phyloP scores from a whole-genome alignment of 2,888 invertebrate species.

The Leptinotarsa juncta region DNA sequence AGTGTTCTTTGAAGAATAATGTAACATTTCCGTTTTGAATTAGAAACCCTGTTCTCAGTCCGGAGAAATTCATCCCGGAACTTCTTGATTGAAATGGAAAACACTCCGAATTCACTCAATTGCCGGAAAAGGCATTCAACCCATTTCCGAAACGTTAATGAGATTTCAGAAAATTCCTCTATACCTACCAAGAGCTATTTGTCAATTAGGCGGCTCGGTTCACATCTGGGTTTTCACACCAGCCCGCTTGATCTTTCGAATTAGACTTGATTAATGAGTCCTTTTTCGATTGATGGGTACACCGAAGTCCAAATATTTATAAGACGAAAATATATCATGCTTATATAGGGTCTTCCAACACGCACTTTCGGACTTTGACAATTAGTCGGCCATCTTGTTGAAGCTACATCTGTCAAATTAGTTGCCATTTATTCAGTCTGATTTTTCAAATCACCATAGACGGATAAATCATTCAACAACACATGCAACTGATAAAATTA shows the following conservation, averaged over 20 bases:
- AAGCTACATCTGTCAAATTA: too few relatives aligned
- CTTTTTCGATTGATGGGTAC: neutral
- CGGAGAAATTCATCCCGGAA: neutral
- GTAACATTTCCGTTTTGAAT: neutral
- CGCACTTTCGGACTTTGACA: too few relatives aligned
- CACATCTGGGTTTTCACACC: conserved; percentile 6
- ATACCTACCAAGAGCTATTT: conserved; percentile 6
- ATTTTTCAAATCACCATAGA: too few relatives aligned
- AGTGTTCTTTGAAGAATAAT: neutral
- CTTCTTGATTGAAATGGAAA: neutral
- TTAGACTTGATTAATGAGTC: neutral
- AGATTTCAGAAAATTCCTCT: neutral
- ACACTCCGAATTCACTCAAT: conserved; percentile 1
- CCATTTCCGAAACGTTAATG: conserved; percentile 4
- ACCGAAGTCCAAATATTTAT: neutral
- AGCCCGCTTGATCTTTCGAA: neutral
- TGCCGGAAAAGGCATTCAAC: neutral
- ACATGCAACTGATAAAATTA: too few relatives aligned
- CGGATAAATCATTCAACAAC: too few relatives aligned
- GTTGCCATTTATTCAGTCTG: too few relatives aligned
- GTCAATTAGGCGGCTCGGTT: neutral
- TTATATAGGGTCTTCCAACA: too few relatives aligned
- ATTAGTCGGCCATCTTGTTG: too few relatives aligned
- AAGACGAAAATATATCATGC: neutral
- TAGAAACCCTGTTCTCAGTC: neutral